A percentile compares a stretch with the other conserved stretches of the same genome.
Conservation (phyloP, 2,888 invertebrate genomes). For the Xylota sylvarum region DNA sequence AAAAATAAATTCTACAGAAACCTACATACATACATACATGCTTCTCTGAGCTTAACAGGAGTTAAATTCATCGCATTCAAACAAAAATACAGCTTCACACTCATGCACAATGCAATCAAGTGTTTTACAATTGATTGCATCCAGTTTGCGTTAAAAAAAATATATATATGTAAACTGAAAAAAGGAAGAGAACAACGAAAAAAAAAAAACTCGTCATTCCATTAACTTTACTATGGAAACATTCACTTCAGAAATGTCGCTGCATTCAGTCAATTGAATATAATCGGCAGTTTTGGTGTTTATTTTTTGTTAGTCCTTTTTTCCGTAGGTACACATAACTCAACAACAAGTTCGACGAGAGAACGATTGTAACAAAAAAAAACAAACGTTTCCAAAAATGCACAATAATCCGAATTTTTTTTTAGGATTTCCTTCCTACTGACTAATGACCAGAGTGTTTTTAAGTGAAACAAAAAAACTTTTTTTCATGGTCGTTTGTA, state of each 20-base stretch:
- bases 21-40: neutral
- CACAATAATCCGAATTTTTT: conserved; percentile 14
- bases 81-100: neutral
- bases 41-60: neutral
- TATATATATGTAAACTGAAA: conserved; percentile 2
- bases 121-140: conserved; percentile 40
- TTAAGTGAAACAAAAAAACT: neutral
- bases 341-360: conserved; percentile 23
- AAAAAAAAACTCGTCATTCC: neutral
- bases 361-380: conserved; percentile 1
- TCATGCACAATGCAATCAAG: conserved; percentile 23
- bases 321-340: neutral
- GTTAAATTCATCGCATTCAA: neutral
- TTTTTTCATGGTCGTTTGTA: neutral
- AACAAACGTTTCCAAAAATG: neutral
- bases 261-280: conserved; percentile 29
- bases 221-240: conserved; percentile 3
- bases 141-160: conserved; percentile 8
- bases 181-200: neutral
- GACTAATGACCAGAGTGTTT: conserved; percentile 13
- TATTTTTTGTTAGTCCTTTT: neutral
- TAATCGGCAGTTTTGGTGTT: conserved; percentile 1
- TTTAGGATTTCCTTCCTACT: conserved; percentile 5
- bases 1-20: neutral
- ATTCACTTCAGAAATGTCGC: conserved; percentile 27